A percentile compares a stretch with the other conserved stretches of the same genome.
These are phyloP conservation scores for Perca fluviatilis DNA, from an alignment of 2,113 vertebrate species.

Conservation along the genomic window DNA sequence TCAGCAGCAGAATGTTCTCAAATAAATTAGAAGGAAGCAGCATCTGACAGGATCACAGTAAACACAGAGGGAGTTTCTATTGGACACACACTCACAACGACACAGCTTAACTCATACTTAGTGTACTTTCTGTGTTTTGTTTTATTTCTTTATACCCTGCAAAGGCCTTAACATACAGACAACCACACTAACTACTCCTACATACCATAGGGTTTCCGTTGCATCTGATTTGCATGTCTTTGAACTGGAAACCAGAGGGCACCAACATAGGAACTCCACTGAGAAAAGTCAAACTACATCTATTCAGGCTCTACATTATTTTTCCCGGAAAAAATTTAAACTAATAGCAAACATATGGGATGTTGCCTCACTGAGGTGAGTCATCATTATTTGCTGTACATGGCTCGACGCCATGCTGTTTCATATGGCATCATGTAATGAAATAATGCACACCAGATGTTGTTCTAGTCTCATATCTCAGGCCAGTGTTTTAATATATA, in stretches of 20 bases:
- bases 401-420: neutral
- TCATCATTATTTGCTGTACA: slow-evolving; percentile 17
- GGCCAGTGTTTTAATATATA: neutral
- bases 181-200: neutral
- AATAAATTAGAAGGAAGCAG: neutral
- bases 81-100: neutral
- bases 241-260: neutral
- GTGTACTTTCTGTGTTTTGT: neutral
- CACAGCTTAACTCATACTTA: neutral
- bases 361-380: slow-evolving; percentile 25
- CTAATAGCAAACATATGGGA: neutral
- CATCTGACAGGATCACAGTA: neutral
- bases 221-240: neutral
- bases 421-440: neutral
- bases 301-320: neutral
- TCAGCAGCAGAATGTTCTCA: neutral
- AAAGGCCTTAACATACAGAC: slow-evolving; percentile 4
- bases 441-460: slow-evolving; percentile 27
- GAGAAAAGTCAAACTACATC: neutral
- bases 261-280: neutral
- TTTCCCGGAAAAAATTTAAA: slow-evolving; percentile 1
- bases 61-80: neutral
- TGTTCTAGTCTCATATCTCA: neutral
- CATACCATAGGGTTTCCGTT: neutral
- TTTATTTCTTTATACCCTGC: too few species aligned